These are phyloP conservation scores for Escarpia spicata DNA, from an alignment of 2,888 invertebrate species.

Conservation along the genomic window DNA sequence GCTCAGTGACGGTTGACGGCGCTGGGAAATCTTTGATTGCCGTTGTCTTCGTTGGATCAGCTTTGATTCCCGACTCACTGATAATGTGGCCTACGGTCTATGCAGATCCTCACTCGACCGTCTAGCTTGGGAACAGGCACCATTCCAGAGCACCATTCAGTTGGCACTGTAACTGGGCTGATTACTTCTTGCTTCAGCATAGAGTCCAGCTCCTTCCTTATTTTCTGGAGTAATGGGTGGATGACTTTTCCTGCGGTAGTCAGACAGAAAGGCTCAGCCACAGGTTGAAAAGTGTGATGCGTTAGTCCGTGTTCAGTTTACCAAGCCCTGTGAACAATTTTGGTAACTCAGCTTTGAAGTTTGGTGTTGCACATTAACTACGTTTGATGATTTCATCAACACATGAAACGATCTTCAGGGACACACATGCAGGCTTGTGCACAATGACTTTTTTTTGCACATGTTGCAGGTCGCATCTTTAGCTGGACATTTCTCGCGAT, in stretches of 20 bases:
- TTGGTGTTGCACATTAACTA: neutral
- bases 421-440: neutral
- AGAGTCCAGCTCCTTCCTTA: slow-evolving; percentile 51
- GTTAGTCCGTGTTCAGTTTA: neutral
- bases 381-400: neutral
- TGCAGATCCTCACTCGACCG: slow-evolving; percentile 31
- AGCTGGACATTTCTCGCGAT: neutral
- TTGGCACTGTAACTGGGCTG: slow-evolving; percentile 43
- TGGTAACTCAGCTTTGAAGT: slow-evolving; percentile 17
- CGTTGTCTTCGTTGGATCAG: slow-evolving; percentile 34
- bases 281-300: slow-evolving; percentile 30
- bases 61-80: slow-evolving; percentile 30
- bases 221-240: slow-evolving; percentile 48
- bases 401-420: neutral
- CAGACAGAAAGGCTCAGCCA: slow-evolving; percentile 47
- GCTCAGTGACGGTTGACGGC: slow-evolving; percentile 33
- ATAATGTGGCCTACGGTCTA: slow-evolving; percentile 41
- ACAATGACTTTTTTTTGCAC: neutral
- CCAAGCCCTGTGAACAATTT: slow-evolving; percentile 2
- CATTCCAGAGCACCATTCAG: slow-evolving; percentile 45
- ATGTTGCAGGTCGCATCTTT: neutral
- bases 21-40: slow-evolving; percentile 30
- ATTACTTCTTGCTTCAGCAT: slow-evolving; percentile 50
- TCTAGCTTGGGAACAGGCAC: slow-evolving; percentile 51
- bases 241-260: slow-evolving; percentile 53